phyloP scores from a whole-genome alignment of 2,797 vertebrate species.

The Peromyscus nudipes region DNA sequence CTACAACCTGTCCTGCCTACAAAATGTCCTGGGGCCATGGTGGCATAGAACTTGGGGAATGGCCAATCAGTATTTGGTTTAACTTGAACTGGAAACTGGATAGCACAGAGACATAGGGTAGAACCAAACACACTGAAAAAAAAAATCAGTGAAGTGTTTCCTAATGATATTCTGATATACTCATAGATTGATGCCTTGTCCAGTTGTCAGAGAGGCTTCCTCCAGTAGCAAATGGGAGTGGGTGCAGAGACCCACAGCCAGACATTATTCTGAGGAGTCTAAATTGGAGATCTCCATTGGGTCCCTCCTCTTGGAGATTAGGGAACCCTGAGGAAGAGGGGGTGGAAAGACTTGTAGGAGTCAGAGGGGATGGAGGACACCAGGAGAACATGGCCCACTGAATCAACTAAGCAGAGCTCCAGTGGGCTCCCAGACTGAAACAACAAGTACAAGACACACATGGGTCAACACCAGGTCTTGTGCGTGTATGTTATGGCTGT shows the following conservation, averaged over 20 bases:
- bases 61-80: background rate
- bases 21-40: background rate
- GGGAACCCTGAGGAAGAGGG: background rate
- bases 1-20: background rate
- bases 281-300: background rate
- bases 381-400: background rate
- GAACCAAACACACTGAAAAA: background rate
- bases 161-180: background rate
- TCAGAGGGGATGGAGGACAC: background rate
- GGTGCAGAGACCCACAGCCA: background rate
- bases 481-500: background rate
- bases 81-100: background rate
- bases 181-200: background rate
- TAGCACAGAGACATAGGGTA: background rate
- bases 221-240: background rate
- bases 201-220: background rate
- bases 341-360: background rate
- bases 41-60: background rate
- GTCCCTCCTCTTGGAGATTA: background rate
- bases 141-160: background rate
- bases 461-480: background rate
- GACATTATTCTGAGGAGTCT: background rate
- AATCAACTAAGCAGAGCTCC: background rate
- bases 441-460: background rate
- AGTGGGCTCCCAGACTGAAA: background rate